A percentile compares a stretch with the other conserved stretches of the same genome.
These are phyloP conservation scores for Hemiprocne comata DNA, from an alignment of 2,113 vertebrate genomes.

Conservation along the genomic window DNA sequence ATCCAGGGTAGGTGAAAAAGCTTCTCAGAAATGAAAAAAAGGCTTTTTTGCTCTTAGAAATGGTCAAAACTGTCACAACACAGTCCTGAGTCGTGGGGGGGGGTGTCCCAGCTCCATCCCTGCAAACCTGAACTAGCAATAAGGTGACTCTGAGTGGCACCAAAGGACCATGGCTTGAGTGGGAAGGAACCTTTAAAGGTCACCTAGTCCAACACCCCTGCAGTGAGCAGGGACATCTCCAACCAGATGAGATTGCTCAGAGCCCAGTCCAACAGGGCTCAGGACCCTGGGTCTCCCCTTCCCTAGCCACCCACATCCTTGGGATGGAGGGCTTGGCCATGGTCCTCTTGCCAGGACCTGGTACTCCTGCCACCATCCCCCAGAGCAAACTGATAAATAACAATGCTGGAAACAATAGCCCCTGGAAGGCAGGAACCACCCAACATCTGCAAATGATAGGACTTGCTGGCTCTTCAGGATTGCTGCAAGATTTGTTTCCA, in stretches of 20 bases:
- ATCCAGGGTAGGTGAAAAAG: neutral
- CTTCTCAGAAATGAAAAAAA: neutral
- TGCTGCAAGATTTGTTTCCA: constrained; percentile 37
- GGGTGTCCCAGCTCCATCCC: neutral
- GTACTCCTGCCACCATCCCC: neutral
- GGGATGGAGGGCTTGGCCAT: neutral
- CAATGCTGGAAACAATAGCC: neutral
- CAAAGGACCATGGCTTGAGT: neutral
- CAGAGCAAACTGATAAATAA: neutral
- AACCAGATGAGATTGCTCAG: too few relatives aligned
- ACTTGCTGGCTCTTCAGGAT: neutral
- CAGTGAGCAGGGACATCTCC: too few relatives aligned
- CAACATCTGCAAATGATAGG: constrained; percentile 43
- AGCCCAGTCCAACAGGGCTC: neutral
- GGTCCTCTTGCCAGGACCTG: neutral
- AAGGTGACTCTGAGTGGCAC: neutral
- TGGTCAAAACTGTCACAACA: neutral
- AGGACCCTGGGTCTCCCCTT: neutral
- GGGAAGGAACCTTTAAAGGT: too few relatives aligned
- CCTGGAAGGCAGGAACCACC: constrained; percentile 42
- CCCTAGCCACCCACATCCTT: neutral
- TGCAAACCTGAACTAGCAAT: neutral
- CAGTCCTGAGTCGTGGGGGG: neutral
- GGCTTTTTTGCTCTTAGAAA: neutral
- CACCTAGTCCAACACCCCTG: too few relatives aligned